Conservation (phyloP, 2,888 invertebrate genomes). For the Rhingia campestris region DNA sequence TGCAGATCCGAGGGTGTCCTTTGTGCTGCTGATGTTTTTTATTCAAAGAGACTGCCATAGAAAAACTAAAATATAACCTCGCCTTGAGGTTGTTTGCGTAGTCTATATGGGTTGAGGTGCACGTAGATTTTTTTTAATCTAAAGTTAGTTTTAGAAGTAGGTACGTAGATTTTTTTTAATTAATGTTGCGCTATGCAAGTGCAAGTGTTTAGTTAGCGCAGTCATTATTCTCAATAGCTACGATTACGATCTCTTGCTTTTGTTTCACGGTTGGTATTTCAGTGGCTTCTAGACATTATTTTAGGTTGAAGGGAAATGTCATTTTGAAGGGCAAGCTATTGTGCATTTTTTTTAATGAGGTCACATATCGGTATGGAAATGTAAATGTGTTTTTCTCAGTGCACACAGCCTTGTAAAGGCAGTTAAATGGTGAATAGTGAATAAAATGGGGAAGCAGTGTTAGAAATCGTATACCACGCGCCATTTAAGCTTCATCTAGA, state of each 20-base stretch:
- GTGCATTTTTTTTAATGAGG: no score
- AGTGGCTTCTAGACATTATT: no score
- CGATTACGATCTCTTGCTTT: neutral
- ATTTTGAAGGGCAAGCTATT: no score
- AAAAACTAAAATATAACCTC: slow-evolving; percentile 34
- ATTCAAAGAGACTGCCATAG: slow-evolving; percentile 28
- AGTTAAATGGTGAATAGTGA: no score
- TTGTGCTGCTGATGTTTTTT: slow-evolving; percentile 17
- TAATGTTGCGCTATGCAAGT: slow-evolving; percentile 1
- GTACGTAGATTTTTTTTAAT: slow-evolving; percentile 7
- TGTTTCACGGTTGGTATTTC: neutral
- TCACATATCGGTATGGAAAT: no score
- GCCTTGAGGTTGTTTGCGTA: slow-evolving; percentile 8
- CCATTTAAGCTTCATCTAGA: no score
- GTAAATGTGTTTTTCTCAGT: no score
- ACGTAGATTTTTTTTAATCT: slow-evolving; percentile 1
- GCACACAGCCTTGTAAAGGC: no score
- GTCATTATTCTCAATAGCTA: neutral
- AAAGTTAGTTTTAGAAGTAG: neutral
- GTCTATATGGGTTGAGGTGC: neutral
- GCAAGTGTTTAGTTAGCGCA: slow-evolving; percentile 10
- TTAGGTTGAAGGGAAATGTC: no score
- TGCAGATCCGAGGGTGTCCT: slow-evolving; percentile 34
- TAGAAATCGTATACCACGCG: no score
- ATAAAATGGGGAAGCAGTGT: no score